Base-by-base conservation (phyloP, 2,888 invertebrate species). In the Cremastobaeus sp. region DNA sequence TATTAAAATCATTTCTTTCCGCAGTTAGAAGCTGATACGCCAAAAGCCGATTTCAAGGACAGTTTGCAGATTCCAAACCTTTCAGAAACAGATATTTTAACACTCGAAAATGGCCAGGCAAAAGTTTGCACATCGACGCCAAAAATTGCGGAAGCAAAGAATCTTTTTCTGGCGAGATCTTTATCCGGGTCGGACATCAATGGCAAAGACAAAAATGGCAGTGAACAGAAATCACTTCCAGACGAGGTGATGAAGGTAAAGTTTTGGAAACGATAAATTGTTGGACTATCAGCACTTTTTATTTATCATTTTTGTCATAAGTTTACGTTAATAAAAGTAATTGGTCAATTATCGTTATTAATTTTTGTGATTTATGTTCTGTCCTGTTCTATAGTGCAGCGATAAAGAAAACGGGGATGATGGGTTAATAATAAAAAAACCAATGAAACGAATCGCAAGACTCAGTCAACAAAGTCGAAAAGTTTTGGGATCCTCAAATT, bases 391-490 rank as follows among this genome's bases (percentile, higher is more conserved):
- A 37, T 77, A 80, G 76, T 78, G 47, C 12, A 68, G 77, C 20
- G 75, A 83, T 52, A 83, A 83, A 71, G 83, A 83, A 69, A 83
- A 83, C 52, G 79, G 78, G n/a, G 71, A 70, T 9, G 77, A 79
- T 14, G 76, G 70, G 21, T 78, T 82, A 20, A 62, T 59, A n/a
- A 48, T 39, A 45, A 66, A 55, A 28, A 18, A 6, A 9, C 11
- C 66, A 66, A 18, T 17, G 2, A 62, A 43, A 41, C 70, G 57
- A 3, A 43, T 48, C 9, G 25, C 77, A 39, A 25, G 76, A 60
- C n/a, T 39, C 17, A 66, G 54, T 32, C 66, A 72, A 14, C 1
- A 32, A 15, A 20, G 8, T 9, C 34, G 72, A 30, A 72, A 72
- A 60, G 47, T 72, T 30, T 39, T 72, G 34, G 72, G 72, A 14